These are phyloP conservation scores for Trichogramma pretiosum DNA, from an alignment of 1,140 invertebrate species.

Conservation along the genomic window DNA sequence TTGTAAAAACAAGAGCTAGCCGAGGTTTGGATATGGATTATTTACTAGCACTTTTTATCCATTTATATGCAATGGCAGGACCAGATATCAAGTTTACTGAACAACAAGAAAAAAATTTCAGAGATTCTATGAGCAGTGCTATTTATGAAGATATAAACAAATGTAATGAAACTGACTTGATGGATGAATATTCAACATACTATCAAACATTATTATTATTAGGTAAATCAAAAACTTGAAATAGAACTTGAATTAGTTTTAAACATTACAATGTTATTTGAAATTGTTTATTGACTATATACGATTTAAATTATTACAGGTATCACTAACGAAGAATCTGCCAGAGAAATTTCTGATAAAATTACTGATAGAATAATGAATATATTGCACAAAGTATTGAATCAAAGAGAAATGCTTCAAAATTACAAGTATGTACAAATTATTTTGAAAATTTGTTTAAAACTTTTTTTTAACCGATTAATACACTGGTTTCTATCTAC, in stretches of 20 bases:
- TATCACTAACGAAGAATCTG: constrained; percentile 23
- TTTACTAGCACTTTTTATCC: constrained; percentile 51
- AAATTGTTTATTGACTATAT: background rate
- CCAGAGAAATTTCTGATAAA: constrained; percentile 26
- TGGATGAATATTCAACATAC: constrained; percentile 31
- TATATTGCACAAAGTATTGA: constrained; percentile 28
- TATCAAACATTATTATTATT: constrained; percentile 35
- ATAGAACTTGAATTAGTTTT: background rate
- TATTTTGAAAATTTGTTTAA: constrained; percentile 6
- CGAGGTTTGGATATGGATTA: constrained; percentile 51
- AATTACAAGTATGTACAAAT: constrained; percentile 32
- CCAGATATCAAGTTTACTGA: constrained; percentile 48
- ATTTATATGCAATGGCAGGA: constrained; percentile 55
- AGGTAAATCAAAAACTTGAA: constrained; percentile 23
- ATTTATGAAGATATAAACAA: constrained; percentile 52
- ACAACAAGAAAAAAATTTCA: constrained; percentile 48
- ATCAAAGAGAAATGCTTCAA: constrained; percentile 29
- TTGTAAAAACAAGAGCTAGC: constrained; percentile 39
- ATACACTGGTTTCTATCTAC: constrained; percentile 7
- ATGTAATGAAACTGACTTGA: constrained; percentile 26
- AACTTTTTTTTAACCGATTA: background rate
- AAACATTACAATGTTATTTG: background rate
- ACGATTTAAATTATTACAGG: constrained; percentile 19
- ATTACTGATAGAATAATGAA: constrained; percentile 31
- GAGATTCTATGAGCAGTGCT: constrained; percentile 47